Evolutionary conservation across 2,888 invertebrate species (phyloP).

Genomic region (Eristalis arbustorum): DNA sequence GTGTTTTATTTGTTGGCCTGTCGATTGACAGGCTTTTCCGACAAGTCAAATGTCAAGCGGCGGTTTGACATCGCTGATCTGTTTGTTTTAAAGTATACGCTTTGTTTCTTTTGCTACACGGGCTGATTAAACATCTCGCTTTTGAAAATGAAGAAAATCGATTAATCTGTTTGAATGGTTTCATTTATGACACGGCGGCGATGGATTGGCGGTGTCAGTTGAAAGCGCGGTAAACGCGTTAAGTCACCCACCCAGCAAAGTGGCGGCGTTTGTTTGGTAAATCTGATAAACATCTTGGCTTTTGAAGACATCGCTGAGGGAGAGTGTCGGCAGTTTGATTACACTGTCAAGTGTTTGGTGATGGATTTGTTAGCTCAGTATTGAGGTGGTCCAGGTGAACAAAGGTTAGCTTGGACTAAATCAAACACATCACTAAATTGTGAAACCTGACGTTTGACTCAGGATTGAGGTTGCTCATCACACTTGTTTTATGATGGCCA

Average conservation of each 20-base stretch:
- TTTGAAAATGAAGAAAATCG: background rate
- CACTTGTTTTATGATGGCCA: no score
- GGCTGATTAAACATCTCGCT: background rate
- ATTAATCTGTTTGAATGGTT: background rate
- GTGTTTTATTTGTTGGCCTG: background rate
- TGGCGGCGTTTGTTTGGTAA: background rate
- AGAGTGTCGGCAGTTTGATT: no score
- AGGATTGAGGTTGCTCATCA: no score
- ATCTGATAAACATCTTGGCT: background rate
- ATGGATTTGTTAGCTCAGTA: no score
- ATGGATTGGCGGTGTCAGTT: background rate
- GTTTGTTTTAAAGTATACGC: background rate
- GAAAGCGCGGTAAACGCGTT: background rate
- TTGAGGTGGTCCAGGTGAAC: no score
- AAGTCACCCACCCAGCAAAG: background rate
- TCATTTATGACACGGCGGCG: background rate
- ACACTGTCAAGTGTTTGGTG: no score
- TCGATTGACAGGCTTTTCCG: background rate
- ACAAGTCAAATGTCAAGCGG: background rate
- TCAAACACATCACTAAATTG: no score
- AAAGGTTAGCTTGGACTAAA: no score
- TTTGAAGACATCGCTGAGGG: background rate
- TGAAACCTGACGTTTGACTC: no score
- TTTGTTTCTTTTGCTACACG: background rate
- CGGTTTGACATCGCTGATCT: background rate